A percentile compares a stretch with the other conserved stretches of the same genome.
phyloP scores from a whole-genome alignment of 2,797 vertebrate species.

The Amblyopsis hoosieri region DNA sequence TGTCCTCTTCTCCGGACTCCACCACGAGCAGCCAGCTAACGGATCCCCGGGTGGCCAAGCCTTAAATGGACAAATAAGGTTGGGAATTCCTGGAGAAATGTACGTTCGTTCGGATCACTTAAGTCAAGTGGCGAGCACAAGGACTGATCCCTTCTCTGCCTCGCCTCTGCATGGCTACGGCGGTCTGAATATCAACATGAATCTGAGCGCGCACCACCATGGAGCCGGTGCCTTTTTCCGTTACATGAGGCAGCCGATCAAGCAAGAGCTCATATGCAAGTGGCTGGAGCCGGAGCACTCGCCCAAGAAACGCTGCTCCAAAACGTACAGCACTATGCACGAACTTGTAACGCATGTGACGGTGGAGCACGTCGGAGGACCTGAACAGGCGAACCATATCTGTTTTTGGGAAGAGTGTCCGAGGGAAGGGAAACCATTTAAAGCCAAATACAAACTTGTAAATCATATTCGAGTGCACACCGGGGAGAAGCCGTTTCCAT shows the following conservation, averaged over 20 bases:
- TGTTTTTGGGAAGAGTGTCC: constrained; percentile 99
- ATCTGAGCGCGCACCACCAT: constrained; percentile 85
- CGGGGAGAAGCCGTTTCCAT: constrained; percentile 97
- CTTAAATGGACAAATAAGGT: constrained; percentile 96
- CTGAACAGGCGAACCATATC: constrained; percentile 92
- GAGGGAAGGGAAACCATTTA: constrained; percentile 95
- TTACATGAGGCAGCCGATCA: constrained; percentile 97
- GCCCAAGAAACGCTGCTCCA: constrained; percentile 90
- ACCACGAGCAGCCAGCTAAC: constrained; percentile 89
- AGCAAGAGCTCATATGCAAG: constrained; percentile 98
- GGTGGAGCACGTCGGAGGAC: constrained; percentile 96
- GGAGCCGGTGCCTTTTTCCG: constrained; percentile 95
- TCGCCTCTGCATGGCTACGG: constrained; percentile 91
- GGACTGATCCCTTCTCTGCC: constrained; percentile 91
- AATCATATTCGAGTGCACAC: constrained; percentile 99
- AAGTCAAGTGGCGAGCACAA: constrained; percentile 89
- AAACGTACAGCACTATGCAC: constrained; percentile 97
- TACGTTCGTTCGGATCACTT: constrained; percentile 95
- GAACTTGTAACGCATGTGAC: constrained; percentile 96
- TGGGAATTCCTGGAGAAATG: constrained; percentile 99
- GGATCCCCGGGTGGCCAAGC: constrained; percentile 91
- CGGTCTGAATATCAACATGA: constrained; percentile 94
- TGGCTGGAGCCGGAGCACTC: constrained; percentile 90
- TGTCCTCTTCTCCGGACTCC: constrained; percentile 92
- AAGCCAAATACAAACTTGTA: constrained; percentile 99